Percentiles rank a stretch among this genome's conserved stretches.
Evolutionary conservation across 2,113 vertebrate species (phyloP).

Genomic region (Erinaceus europaeus): DNA sequence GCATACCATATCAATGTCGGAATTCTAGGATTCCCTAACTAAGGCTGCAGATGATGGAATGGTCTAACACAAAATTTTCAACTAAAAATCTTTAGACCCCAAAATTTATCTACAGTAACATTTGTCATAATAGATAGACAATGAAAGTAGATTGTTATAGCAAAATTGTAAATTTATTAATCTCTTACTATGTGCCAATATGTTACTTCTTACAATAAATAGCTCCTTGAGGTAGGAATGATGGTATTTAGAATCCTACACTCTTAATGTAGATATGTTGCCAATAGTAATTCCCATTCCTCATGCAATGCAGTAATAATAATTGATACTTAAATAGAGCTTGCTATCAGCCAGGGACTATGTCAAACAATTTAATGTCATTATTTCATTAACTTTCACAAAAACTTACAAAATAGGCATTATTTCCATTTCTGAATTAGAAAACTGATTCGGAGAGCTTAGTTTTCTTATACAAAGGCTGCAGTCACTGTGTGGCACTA

Average conservation of each 20-base stretch:
- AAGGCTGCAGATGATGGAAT: no score
- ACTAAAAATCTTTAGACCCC: neutral
- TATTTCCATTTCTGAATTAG: neutral
- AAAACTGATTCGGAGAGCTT: neutral
- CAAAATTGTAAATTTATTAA: neutral
- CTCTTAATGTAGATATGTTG: neutral
- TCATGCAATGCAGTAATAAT: neutral
- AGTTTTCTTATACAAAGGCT: neutral
- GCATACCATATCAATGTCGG: no score
- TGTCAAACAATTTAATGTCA: neutral
- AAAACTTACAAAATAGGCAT: neutral
- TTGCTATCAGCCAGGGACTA: neutral
- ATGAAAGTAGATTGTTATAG: neutral
- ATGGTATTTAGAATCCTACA: neutral
- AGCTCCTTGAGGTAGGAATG: neutral
- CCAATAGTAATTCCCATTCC: neutral
- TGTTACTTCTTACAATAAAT: neutral
- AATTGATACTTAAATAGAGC: neutral
- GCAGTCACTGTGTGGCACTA: neutral
- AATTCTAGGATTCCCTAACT: no score
- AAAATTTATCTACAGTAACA: neutral
- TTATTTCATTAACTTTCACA: conserved; percentile 26
- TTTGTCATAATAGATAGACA: neutral
- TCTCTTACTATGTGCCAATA: neutral
- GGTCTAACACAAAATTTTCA: neutral